Conservation (phyloP, 1,140 invertebrate species). For the Holcopasites calliopsidis region DNA sequence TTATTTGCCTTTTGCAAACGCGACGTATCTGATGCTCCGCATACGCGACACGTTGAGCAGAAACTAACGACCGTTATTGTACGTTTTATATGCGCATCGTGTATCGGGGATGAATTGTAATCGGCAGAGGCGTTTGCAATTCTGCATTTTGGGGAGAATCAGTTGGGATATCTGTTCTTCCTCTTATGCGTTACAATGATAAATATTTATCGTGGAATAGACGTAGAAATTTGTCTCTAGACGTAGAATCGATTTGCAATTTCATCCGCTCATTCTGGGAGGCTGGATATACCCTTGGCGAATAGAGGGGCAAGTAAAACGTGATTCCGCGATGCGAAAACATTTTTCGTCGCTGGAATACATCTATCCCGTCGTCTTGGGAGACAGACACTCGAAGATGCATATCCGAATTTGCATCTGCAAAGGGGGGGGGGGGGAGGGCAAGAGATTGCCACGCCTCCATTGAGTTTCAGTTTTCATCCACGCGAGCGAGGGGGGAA, state of each 20-base stretch:
- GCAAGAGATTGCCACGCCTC: constrained; percentile 30
- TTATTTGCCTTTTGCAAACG: neutral
- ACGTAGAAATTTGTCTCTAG: too few relatives aligned
- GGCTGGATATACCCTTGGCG: neutral
- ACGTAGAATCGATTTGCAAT: too few relatives aligned
- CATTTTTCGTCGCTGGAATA: constrained; percentile 35
- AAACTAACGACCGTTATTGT: constrained; percentile 1
- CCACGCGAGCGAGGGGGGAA: constrained; percentile 38
- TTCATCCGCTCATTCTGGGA: too few relatives aligned
- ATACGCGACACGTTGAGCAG: neutral
- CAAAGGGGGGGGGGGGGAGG: too few relatives aligned
- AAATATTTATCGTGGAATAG: too few relatives aligned
- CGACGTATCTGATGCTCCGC: too few relatives aligned
- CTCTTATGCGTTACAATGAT: too few relatives aligned
- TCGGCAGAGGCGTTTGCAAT: neutral
- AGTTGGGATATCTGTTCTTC: too few relatives aligned
- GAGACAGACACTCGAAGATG: constrained; percentile 28
- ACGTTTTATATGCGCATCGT: neutral
- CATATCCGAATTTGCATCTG: constrained; percentile 53
- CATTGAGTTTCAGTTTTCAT: constrained; percentile 56
- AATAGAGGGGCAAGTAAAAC: neutral
- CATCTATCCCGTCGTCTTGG: constrained; percentile 18
- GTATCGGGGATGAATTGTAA: neutral
- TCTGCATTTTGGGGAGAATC: neutral
- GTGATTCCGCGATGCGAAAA: constrained; percentile 20